These are phyloP conservation scores for Eupithecia vulgata DNA, from an alignment of 2,888 invertebrate genomes.

Conservation along the genomic window DNA sequence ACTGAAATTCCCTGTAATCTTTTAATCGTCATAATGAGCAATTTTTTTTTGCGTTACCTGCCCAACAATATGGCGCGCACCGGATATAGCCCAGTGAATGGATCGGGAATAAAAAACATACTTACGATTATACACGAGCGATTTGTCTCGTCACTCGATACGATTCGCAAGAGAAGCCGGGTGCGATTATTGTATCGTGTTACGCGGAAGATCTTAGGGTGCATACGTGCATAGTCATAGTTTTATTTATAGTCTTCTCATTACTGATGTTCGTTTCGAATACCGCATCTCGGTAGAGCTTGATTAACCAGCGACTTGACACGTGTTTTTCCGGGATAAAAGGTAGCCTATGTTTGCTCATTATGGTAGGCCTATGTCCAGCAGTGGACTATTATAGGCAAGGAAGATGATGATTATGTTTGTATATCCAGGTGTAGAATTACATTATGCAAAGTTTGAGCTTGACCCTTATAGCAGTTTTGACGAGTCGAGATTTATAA, in stretches of 20 bases:
- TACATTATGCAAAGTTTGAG: no score
- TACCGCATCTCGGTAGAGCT: slow-evolving; percentile 7
- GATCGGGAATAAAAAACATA: slow-evolving; percentile 69
- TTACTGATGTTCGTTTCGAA: not conserved
- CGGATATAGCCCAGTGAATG: slow-evolving; percentile 78
- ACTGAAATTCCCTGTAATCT: slow-evolving; percentile 49
- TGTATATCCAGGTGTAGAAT: no score
- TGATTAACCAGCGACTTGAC: no score
- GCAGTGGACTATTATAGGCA: no score
- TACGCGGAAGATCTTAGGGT: slow-evolving; percentile 65
- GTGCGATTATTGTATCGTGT: slow-evolving; percentile 75
- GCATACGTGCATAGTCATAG: slow-evolving; percentile 16
- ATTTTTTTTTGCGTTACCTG: slow-evolving; percentile 66
- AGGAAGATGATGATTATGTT: no score
- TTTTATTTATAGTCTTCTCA: slow-evolving; percentile 3
- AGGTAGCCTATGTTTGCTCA: no score
- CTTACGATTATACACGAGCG: slow-evolving; percentile 82
- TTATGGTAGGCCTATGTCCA: no score
- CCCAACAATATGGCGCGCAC: slow-evolving; percentile 73
- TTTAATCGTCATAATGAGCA: slow-evolving; percentile 65
- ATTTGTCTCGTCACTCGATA: slow-evolving; percentile 80
- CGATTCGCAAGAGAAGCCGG: slow-evolving; percentile 62
- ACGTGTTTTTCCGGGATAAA: no score
- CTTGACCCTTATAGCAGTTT: no score
- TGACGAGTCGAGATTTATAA: no score